Evolutionary conservation across 2,888 invertebrate genomes (phyloP), one percentile per base, ranked within the genome.

Genomic region (Cephus runcator): DNA sequence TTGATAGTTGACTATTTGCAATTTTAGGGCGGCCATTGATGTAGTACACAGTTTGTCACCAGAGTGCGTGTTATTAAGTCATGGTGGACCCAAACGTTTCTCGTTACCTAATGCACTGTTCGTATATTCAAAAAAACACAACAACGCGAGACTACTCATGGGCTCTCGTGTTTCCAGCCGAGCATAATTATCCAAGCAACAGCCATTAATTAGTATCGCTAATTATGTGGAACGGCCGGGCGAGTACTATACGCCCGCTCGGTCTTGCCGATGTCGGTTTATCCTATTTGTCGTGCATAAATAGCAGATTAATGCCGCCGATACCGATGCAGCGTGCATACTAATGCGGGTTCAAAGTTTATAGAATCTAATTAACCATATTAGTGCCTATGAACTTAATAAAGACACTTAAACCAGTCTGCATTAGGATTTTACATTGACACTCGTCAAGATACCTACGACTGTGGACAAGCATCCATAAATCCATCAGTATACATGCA

Each of bases 161-260:
- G 69, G 11, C 69, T 33, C 31, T 69, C 69, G 69, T 69, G 74
- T 77, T 73, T 69, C n/a, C 15, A 40, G 74, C 23, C 33, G 23
- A 34, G 33, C 34, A 73, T 73, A 73, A 73, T 35, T 33, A 34
- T 34, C 73, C 34, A 30, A 34, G n/a, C 76, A 83, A 81, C 83
- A 82, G 81, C 80, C 84, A 85, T 87, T 87, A 87, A 87, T 87
- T 87, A 87, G 86, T 87, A 87, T 83, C 84, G 82, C 85, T 87
- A 87, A 87, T 87, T 87, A 87, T 82, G 83, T 81, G 82, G 82
- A 86, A 85, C 83, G 81, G 82, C 79, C 78, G 69, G 79, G 76
- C 80, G 75, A 74, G 79, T 69, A 80, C 69, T 73, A 73, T 35
- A 31, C 9, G 34, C 35, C 4, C 31, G 30, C 71, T 76, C 75